Evolutionary conservation across 2,797 vertebrate genomes (phyloP).

Genomic region (Stomatorhinus walkeri): DNA sequence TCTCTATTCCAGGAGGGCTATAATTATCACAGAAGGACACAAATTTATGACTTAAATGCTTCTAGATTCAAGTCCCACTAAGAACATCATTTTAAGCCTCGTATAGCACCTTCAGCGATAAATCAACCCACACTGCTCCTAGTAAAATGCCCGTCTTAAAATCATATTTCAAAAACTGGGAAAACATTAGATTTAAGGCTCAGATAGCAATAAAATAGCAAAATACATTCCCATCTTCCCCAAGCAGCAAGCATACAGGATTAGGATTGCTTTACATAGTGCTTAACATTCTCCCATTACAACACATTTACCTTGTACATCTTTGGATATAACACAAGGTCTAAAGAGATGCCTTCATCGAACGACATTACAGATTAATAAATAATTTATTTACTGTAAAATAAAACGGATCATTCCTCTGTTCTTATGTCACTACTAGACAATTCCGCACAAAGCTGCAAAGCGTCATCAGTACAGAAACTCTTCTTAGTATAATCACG

Average conservation of each 20-base stretch:
- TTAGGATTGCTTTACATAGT: not conserved
- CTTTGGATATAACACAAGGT: not conserved
- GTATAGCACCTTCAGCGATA: not conserved
- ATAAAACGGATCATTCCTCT: not conserved
- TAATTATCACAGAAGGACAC: not conserved
- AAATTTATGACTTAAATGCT: not conserved
- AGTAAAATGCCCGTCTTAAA: not conserved
- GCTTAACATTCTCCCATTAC: not conserved
- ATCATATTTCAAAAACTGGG: not conserved
- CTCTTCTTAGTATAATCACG: not conserved
- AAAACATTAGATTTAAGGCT: not conserved
- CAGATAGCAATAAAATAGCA: not conserved
- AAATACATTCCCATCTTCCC: not conserved
- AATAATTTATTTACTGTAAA: not conserved
- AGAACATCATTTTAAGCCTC: not conserved
- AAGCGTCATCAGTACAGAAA: not conserved
- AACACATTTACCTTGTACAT: not conserved
- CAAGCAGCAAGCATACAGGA: not conserved
- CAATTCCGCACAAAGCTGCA: not conserved
- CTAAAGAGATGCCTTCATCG: not conserved
- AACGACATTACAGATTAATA: not conserved
- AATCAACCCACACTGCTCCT: not conserved
- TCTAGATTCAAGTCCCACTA: not conserved
- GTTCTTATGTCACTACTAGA: not conserved
- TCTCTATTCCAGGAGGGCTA: not conserved